These are phyloP conservation scores for Hemicrepidius hirtus DNA, from an alignment of 2,888 invertebrate genomes.

Conservation along the genomic window DNA sequence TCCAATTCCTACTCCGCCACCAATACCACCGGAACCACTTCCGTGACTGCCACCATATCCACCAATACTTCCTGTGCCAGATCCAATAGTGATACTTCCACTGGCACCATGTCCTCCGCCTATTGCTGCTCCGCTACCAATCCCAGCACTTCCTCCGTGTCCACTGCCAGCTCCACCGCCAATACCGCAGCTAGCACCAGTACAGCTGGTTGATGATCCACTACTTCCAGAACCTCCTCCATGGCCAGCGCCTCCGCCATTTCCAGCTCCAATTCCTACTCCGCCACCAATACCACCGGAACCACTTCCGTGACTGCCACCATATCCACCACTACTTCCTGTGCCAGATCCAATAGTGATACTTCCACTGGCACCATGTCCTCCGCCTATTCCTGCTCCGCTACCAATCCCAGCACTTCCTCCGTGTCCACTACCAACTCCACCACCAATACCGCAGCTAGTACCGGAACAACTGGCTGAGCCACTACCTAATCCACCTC, in stretches of 20 bases:
- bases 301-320: not conserved
- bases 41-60: not conserved
- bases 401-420: not conserved
- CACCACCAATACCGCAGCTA: conserved; percentile 22
- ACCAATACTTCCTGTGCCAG: not conserved
- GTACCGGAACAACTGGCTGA: not conserved
- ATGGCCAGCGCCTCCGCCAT: not conserved
- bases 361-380: conserved; percentile 16
- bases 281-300: not conserved
- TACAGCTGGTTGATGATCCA: not conserved
- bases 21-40: conserved; percentile 19
- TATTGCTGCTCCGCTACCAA: not conserved
- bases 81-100: not conserved
- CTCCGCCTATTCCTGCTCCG: conserved; percentile 9
- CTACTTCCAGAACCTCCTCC: not conserved
- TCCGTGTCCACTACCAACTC: conserved; percentile 28
- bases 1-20: conserved; percentile 21
- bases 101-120: not conserved
- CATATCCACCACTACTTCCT: not conserved
- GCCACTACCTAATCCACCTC: not conserved
- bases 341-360: not conserved
- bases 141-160: not conserved
- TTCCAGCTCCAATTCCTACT: not conserved
- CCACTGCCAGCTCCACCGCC: not conserved
- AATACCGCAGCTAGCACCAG: not conserved